Base-by-base conservation (phyloP, 2,888 invertebrate species). In the Anodontia alba region DNA sequence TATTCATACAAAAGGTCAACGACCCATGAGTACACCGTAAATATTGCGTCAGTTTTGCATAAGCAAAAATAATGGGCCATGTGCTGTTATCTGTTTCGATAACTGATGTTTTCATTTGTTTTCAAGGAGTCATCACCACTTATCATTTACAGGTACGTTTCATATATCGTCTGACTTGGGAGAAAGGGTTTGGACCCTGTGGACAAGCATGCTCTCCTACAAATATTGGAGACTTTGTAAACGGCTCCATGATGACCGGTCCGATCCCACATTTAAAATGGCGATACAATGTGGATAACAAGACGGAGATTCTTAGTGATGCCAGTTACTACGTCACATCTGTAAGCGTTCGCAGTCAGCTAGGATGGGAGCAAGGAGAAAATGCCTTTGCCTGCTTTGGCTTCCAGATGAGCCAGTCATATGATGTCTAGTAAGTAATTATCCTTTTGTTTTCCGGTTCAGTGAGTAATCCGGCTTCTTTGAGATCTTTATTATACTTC, bases 151-250 rank as follows among this genome's bases (percentile, higher is more conserved):
- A 73, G 80, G 66, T 83, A 12, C 68, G 85, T 15, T 73, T 85
- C 20, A 78, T 78, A 3, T 83, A 83, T 46, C 74, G 87, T 17
- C 29, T 82, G 36, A 69, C 83, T 33, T 87, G 85, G 87, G 75
- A 87, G 66, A 85, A 79, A 33, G 85, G 85, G 0, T 78, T 80
- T 1, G 87, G 87, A 17, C 85, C 85, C 3, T 87, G 87, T 73
- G 85, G 85, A 0, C 23, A 66, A 0, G 42, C 71, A 15, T 87
- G 87, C 71, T 72, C 71, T 2, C 26, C 23, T 7, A 8, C 73
- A 12, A 73, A 80, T n/a, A 54, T 85, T 10, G 83, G 79, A 26
- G 62, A 8, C 8, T 3, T 10, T 26, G 57, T 26, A 7, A 62
- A 29, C 15, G 42, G 67, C 38, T 43, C 67, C 38, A 38, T 46